phyloP scores from a whole-genome alignment of 2,797 vertebrate genomes.

The Alectoris magna region DNA sequence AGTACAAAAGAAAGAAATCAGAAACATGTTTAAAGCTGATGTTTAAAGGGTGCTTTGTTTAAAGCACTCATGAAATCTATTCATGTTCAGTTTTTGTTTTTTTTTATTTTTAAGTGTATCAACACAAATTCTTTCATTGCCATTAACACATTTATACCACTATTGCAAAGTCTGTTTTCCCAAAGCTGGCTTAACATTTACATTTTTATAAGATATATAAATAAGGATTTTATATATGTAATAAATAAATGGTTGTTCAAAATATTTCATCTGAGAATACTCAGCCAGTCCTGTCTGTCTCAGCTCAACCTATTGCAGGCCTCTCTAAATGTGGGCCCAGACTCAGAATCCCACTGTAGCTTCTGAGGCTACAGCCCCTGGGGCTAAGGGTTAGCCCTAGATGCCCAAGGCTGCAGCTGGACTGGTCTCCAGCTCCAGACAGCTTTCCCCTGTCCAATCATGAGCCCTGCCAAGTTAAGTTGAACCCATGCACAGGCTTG shows the following conservation, averaged over 20 bases:
- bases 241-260: neutral
- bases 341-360: neutral
- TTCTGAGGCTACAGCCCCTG: neutral
- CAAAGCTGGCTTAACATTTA: neutral
- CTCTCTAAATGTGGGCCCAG: neutral
- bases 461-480: neutral
- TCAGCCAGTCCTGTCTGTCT: neutral
- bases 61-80: neutral
- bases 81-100: neutral
- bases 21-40: neutral
- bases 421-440: neutral
- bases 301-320: neutral
- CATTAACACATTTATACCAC: neutral
- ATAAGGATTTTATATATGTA: neutral
- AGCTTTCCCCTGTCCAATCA: too few species aligned
- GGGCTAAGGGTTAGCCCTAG: too few species aligned
- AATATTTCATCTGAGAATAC: neutral
- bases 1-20: neutral
- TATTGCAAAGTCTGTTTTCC: neutral
- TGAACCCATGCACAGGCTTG: rapidly evolving
- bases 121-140: neutral
- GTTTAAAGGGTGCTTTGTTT: too few species aligned
- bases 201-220: neutral
- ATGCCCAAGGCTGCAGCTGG: neutral
- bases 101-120: neutral